These are phyloP conservation scores for Chloroceryle amazona DNA, from an alignment of 2,797 vertebrate genomes.

Conservation along the genomic window DNA sequence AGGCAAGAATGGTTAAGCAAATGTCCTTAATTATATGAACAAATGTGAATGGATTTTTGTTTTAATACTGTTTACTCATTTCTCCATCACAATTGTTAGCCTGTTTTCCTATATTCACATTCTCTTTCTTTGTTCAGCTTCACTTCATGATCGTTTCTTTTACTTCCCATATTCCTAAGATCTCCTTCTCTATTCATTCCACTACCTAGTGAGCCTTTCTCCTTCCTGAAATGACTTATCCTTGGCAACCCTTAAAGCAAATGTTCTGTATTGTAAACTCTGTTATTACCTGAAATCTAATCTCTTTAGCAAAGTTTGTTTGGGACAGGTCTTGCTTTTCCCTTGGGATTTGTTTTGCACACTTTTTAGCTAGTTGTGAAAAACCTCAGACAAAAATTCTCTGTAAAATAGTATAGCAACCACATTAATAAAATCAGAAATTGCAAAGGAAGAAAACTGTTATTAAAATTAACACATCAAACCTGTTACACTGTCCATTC, in stretches of 20 bases:
- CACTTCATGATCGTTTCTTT: neutral
- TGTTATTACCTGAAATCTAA: neutral
- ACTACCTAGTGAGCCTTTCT: neutral
- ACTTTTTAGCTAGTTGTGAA: neutral
- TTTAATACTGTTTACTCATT: neutral
- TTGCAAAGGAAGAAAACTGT: neutral
- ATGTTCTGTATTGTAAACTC: neutral
- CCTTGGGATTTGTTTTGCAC: neutral
- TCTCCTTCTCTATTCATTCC: neutral
- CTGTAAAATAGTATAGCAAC: neutral
- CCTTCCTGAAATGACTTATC: constrained; percentile 6
- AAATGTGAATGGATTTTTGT: neutral
- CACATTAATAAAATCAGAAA: neutral
- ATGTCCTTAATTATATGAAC: neutral
- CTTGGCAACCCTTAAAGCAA: constrained; percentile 1
- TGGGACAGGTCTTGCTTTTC: neutral
- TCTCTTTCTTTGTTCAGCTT: neutral
- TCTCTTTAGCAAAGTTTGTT: neutral
- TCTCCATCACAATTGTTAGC: neutral
- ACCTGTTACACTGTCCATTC: accelerated
- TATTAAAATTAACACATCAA: neutral
- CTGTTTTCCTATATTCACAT: neutral
- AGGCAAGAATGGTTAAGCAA: neutral
- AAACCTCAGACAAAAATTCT: neutral
- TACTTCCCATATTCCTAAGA: neutral